These are phyloP conservation scores for Anomalospiza imberbis DNA, from an alignment of 2,797 vertebrate species.

Conservation along the genomic window DNA sequence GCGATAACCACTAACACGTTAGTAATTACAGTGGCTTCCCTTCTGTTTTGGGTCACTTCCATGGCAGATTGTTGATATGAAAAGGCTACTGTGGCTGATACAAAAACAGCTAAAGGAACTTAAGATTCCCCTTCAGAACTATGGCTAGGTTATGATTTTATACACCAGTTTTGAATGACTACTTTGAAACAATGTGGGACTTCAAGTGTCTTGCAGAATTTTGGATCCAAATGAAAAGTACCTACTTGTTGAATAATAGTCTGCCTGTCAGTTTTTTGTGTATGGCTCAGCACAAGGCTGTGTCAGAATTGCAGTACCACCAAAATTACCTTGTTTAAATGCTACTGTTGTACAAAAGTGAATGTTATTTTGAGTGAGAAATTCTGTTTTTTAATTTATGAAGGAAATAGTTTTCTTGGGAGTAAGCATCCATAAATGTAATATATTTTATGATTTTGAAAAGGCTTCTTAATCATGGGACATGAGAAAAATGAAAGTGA, in stretches of 20 bases:
- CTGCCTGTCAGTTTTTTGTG: background rate
- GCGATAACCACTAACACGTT: background rate
- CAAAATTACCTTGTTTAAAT: slow-evolving; percentile 11
- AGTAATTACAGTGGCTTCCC: background rate
- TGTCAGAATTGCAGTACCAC: slow-evolving; percentile 15
- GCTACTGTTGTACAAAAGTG: slow-evolving; percentile 17
- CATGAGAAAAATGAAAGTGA: background rate
- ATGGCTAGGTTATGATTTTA: background rate
- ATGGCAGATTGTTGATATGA: background rate
- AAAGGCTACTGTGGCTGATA: background rate
- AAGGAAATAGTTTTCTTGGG: background rate
- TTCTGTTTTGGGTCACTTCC: background rate
- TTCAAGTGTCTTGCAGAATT: background rate
- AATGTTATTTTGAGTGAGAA: slow-evolving; percentile 24
- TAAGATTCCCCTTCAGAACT: background rate
- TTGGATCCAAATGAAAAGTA: background rate
- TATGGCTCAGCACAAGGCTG: slow-evolving; percentile 5
- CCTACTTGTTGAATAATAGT: background rate
- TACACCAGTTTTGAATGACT: slow-evolving; percentile 3
- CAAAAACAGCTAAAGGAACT: background rate
- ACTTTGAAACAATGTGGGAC: background rate
- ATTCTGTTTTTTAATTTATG: slow-evolving; percentile 4
- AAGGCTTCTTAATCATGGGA: background rate
- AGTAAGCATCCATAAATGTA: background rate
- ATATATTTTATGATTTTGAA: background rate